Evolutionary conservation across 2,888 invertebrate genomes (phyloP), one percentile per base, ranked within the genome.

Genomic region (Acrocyrtus sp.): DNA sequence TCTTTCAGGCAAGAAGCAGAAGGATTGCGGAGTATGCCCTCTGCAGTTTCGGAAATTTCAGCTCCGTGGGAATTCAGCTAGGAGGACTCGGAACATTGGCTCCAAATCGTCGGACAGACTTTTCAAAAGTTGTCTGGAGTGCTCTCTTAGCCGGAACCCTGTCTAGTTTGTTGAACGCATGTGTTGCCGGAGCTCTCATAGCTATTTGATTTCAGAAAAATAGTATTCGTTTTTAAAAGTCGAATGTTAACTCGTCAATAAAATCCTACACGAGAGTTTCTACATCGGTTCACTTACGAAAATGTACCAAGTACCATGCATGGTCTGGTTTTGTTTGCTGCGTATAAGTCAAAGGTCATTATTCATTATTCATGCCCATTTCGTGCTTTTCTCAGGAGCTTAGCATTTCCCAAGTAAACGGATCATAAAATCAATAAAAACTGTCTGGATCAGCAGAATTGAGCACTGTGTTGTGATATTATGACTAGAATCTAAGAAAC

Each of bases 21-120:
- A 88, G 92, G 10, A 94, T 96, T 53, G 92, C 95, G 0, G 96
- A 96, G 0, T 96, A 92, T 83, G 93, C 95, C 0, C 89, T 96
- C 29, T 96, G 96, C 82, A 95, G 96, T 0, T 96, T 96, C 85
- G 91, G 95, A 0, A 96, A 96, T 86, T 92, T 95, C 0, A 89
- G 91, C 6, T 92, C 95, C 0, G 88, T 95, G 0, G 96, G 95
- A 0, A 93, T 81, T 54, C 80, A 80, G 43, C 48, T 81, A 1
- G 95, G 94, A 0, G 89, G 90, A 0, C 85, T 96, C 17, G 87
- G 91, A 0, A 88, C 91, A 0, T 87, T 96, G 85, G 92, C 93
- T 0, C 95, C 96, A 0, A 86, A 88, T 21, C 90, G 92, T 80
- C 86, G 90, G 63, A 85, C 88, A 29, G 87, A 89, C 12, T 87